A percentile compares a stretch with the other conserved stretches of the same genome.
Evolutionary conservation across 2,113 vertebrate genomes (phyloP).

Genomic region (Campylorhamphus procurvoides): DNA sequence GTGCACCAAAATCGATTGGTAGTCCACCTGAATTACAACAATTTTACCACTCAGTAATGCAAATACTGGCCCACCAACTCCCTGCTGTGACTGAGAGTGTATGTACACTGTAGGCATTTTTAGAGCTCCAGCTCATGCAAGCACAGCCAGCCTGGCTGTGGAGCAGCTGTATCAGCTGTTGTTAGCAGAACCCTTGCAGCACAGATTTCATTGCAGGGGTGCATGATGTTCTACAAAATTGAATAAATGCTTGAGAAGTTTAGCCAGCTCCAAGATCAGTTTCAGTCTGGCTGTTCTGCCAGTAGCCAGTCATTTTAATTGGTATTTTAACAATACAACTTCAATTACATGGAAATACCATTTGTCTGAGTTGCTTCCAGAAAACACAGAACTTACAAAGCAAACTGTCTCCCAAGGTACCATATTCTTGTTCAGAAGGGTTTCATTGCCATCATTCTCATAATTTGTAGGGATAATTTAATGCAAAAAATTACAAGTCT

Average conservation of each 20-base stretch:
- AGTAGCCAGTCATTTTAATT: not conserved
- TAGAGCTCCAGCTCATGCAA: not conserved
- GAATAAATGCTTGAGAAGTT: not conserved
- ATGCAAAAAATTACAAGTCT: not conserved
- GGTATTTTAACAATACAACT: conserved; percentile 19
- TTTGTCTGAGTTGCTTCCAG: not conserved
- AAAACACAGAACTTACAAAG: not conserved
- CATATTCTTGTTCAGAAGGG: not conserved
- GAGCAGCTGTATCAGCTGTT: not conserved
- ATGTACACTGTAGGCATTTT: not conserved
- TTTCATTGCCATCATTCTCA: not conserved
- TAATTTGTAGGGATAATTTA: not conserved
- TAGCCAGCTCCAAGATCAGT: not conserved
- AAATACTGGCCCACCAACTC: not conserved
- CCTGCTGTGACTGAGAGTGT: not conserved
- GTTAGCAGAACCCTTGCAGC: not conserved
- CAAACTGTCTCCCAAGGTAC: not conserved
- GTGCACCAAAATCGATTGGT: not conserved
- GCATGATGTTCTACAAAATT: not conserved
- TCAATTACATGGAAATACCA: not conserved
- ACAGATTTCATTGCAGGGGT: not conserved
- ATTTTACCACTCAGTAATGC: not conserved
- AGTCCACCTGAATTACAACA: not conserved
- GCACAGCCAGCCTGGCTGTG: not conserved
- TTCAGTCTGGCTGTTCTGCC: not conserved